Evolutionary conservation across 2,113 vertebrate species (phyloP), one percentile per base, ranked within the genome.

Genomic region (Saguinus midas): DNA sequence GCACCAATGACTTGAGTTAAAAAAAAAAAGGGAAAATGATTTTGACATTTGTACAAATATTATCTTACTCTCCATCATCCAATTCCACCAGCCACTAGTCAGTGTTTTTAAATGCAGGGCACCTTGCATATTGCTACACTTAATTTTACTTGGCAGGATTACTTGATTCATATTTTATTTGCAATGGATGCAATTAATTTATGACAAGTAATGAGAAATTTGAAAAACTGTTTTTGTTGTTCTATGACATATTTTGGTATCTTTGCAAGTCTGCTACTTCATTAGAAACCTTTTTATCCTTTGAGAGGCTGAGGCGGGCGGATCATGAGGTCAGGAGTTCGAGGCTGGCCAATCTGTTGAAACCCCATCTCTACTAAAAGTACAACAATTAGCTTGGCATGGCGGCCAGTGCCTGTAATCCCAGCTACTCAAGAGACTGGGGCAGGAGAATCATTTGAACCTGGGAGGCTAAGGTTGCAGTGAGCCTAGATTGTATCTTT

Each of bases 111-210:
- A 95, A 64, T 1, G 13, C 48, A n/a, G 3, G 18, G 9, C 32
- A 90, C 50, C 4, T 80, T 27, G 9, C 64, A 13, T 64, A 40
- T 87, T 84, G 13, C 17, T 82, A 35, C 8, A 72, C 29, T 93
- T 78, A 86, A 81, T 94, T 92, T 92, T 87, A 55, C 66, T 20
- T 35, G 25, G 73, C 17, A 9, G 1, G 76, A 57, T 43, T 8
- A 80, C 82, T 97, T 95, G 17, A 50, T 76, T 89, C 86, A n/a
- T 91, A 91, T 90, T 7, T 94, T 45, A 96, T 78, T 52, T 11
- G 75, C 73, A 80, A 17, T 58, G 72, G 55, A 57, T 66, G 82
- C 50, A 81, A 91, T 96, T 64, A 87, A 52, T 88, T 97, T 94
- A 92, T 50, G 23, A 11, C 61, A 37, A 86, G 17, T 10, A 87